Evolutionary conservation across 92 coral and sea anemone genomes (phyloP).

Genomic region (Scolanthus callimorphus): DNA sequence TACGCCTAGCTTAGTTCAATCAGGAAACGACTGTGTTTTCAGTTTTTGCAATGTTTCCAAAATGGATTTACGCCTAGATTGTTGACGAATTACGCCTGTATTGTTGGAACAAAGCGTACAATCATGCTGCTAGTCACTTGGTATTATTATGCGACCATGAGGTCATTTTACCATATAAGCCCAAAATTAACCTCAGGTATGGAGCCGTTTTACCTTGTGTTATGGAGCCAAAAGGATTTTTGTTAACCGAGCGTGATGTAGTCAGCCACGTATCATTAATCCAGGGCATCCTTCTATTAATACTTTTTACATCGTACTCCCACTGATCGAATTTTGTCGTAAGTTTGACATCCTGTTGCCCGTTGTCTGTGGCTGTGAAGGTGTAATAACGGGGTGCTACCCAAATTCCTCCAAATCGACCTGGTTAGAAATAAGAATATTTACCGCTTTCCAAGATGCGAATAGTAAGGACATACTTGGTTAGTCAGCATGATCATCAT

Average conservation of each 20-base stretch:
- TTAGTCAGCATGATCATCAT: too few relatives aligned
- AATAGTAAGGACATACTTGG: too few relatives aligned
- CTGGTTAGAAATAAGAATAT: slow-evolving; percentile 18
- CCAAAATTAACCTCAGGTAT: too few relatives aligned
- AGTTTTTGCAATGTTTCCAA: too few relatives aligned
- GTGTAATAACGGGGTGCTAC: slow-evolving; percentile 52
- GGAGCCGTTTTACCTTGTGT: background rate
- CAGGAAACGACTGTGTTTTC: too few relatives aligned
- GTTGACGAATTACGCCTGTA: background rate
- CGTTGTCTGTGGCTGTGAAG: slow-evolving; percentile 44
- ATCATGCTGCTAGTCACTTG: slow-evolving; percentile 13
- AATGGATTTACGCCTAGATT: too few relatives aligned
- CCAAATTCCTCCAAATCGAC: slow-evolving; percentile 88
- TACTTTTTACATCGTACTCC: slow-evolving; percentile 38
- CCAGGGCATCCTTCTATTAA: slow-evolving; percentile 83
- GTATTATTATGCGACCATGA: too few relatives aligned
- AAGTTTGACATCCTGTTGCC: slow-evolving; percentile 54
- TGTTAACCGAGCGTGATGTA: slow-evolving; percentile 34
- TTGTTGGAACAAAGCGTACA: background rate
- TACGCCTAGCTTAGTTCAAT: too few relatives aligned
- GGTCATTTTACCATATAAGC: too few relatives aligned
- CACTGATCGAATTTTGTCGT: slow-evolving; percentile 63
- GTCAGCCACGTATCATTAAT: slow-evolving; percentile 53
- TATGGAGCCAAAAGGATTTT: slow-evolving; percentile 41
- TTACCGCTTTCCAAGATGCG: too few relatives aligned